Conservation (phyloP, 2,113 vertebrate species). For the Gymnobelideus leadbeateri region DNA sequence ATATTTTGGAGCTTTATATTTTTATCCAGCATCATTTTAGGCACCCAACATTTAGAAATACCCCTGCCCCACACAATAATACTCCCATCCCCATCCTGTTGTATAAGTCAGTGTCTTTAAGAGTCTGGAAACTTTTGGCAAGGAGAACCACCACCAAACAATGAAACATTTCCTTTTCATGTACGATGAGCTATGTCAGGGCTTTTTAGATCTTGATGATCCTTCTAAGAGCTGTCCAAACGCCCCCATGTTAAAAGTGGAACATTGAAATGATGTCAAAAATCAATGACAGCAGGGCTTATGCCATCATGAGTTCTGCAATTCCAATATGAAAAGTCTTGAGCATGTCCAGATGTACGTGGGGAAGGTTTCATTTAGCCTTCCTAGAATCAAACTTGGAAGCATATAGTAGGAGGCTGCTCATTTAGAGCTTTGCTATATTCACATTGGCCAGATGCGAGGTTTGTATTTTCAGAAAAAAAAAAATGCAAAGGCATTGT, state of each 20-base stretch:
- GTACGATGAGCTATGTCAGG: neutral
- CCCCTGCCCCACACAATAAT: neutral
- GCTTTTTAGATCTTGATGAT: slow-evolving; percentile 48
- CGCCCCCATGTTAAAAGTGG: slow-evolving; percentile 20
- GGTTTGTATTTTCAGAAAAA: slow-evolving; percentile 8
- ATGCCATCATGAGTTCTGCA: slow-evolving; percentile 53
- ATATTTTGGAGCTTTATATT: slow-evolving; percentile 34
- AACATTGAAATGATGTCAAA: slow-evolving; percentile 54
- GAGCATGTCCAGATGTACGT: slow-evolving; percentile 68
- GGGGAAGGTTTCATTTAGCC: slow-evolving; percentile 50
- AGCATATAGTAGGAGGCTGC: slow-evolving; percentile 26
- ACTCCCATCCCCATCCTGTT: neutral
- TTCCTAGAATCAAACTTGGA: slow-evolving; percentile 32
- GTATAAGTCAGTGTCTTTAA: slow-evolving; percentile 37
- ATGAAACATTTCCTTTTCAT: slow-evolving; percentile 63
- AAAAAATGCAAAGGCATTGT: neutral
- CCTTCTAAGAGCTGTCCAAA: slow-evolving; percentile 58
- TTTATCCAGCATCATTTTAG: slow-evolving; percentile 38
- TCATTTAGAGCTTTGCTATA: slow-evolving; percentile 28
- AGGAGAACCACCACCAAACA: slow-evolving; percentile 54
- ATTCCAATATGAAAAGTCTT: slow-evolving; percentile 48
- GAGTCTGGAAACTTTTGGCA: slow-evolving; percentile 49
- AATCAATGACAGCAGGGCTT: slow-evolving; percentile 36
- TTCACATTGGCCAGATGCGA: neutral
- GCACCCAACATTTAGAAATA: slow-evolving; percentile 10